Base-by-base conservation (phyloP, 1,140 invertebrate genomes). In the Dendroctonus valens region DNA sequence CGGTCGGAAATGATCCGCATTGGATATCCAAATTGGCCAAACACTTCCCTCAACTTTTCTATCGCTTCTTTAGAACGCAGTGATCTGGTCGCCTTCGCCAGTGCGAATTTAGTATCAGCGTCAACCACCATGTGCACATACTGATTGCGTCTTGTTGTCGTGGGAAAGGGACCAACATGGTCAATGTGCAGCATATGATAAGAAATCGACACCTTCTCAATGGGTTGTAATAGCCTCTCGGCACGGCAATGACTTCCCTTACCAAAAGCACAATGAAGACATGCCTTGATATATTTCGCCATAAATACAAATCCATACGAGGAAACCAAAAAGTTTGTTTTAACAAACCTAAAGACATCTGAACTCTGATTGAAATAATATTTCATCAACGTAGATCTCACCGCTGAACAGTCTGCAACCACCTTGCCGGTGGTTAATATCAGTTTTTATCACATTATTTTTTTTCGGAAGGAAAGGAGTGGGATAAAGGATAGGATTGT, bases 351-450 rank as follows among this genome's bases (percentile, higher is more conserved):
- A 58, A 59, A 65, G 40, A 65, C 41, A 48, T 54, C 3, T 48
- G 48, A 0, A 41, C 15, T 2, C 50, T 64, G 6, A 60, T 15
- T n/a, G 66, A 54, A 38, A 57, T 64, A 12, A 67, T 46, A 0
- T 69, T 69, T 72, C 9, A 15, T 12, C 50, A 71, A 11, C 0
- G 63, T 70, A 40, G 58, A 51, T 4, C 70, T 52, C 0, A 76
- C 51, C 0, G 73, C 72, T 40, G 66, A 72, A 44, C 73, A 77
- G 53, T 76, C 75, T 0, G 69, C 75, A 4, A 76, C 48, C 7
- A 77, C 41, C 46, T 59, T 59, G n/a, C n/a, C n/a, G n/a, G n/a
- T n/a, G n/a, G n/a, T n/a, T n/a, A n/a, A n/a, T n/a, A n/a, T n/a
- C n/a, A n/a, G n/a, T n/a, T n/a, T n/a, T n/a, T n/a, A n/a, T n/a